Conservation (phyloP, 1,140 invertebrate genomes). For the Pissodes strobi region DNA sequence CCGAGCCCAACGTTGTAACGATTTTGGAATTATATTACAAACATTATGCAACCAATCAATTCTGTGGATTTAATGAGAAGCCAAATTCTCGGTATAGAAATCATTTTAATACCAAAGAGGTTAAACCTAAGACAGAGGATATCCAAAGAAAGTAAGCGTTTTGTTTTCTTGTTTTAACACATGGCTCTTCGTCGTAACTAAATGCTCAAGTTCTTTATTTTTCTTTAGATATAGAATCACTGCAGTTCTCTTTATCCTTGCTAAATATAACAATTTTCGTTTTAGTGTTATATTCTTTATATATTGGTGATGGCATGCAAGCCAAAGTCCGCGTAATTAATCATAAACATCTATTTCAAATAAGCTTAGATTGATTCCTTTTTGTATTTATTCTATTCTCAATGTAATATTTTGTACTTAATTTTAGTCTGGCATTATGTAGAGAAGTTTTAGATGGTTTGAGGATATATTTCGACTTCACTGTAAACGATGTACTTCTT, state of each 20-base stretch:
- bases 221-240: too few species aligned
- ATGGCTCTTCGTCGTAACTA: too few species aligned
- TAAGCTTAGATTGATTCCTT: background rate
- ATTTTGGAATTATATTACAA: constrained; percentile 76
- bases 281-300: too few species aligned
- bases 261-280: too few species aligned
- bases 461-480: constrained; percentile 87
- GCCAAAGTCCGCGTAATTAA: too few species aligned
- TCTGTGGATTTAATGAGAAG: constrained; percentile 61
- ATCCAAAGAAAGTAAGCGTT: constrained; percentile 53
- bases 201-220: too few species aligned
- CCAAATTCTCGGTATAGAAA: constrained; percentile 54
- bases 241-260: too few species aligned
- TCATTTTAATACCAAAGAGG: constrained; percentile 35
- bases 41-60: constrained; percentile 64
- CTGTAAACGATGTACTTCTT: constrained; percentile 74
- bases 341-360: background rate
- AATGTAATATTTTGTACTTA: constrained; percentile 17
- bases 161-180: too few species aligned
- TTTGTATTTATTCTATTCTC: too few species aligned
- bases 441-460: constrained; percentile 88
- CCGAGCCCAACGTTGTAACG: constrained; percentile 67
- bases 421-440: constrained; percentile 72
- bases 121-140: constrained; percentile 45
- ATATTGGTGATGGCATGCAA: too few species aligned